These are phyloP conservation scores for Gastrophysa polygoni DNA, from an alignment of 2,888 invertebrate genomes.

Conservation along the genomic window DNA sequence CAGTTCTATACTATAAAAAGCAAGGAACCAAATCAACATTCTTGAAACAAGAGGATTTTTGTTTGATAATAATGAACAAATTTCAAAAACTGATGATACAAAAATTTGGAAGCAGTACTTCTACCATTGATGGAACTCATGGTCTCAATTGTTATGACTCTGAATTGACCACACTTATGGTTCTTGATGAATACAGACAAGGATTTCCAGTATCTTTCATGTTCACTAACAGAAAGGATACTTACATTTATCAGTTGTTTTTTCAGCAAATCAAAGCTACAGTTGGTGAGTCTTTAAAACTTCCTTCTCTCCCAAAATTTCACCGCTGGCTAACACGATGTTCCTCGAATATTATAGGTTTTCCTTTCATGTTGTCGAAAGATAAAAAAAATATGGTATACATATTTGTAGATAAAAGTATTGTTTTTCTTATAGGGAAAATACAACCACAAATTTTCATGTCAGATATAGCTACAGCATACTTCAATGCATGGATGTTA, in stretches of 20 bases:
- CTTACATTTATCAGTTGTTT: conserved; percentile 1
- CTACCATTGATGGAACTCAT: conserved; percentile 18
- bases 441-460: background rate
- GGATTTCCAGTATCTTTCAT: conserved; percentile 19
- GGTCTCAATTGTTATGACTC: conserved; percentile 18
- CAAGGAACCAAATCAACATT: background rate
- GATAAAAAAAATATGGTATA: no score
- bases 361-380: background rate
- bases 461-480: background rate
- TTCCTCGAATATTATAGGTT: background rate
- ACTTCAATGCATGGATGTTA: background rate
- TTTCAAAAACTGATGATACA: conserved; percentile 1
- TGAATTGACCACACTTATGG: conserved; percentile 16
- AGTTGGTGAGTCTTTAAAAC: background rate
- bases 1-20: conserved; percentile 5
- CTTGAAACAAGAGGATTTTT: background rate
- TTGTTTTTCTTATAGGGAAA: background rate
- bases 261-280: conserved; percentile 9
- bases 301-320: no score
- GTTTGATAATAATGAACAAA: conserved; percentile 6
- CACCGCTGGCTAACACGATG: no score
- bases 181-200: conserved; percentile 9
- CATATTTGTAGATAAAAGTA: background rate
- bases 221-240: conserved; percentile 18
- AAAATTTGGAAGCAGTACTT: conserved; percentile 1